Conservation (phyloP, 2,888 invertebrate genomes). For the Eupithecia dodoneata region DNA sequence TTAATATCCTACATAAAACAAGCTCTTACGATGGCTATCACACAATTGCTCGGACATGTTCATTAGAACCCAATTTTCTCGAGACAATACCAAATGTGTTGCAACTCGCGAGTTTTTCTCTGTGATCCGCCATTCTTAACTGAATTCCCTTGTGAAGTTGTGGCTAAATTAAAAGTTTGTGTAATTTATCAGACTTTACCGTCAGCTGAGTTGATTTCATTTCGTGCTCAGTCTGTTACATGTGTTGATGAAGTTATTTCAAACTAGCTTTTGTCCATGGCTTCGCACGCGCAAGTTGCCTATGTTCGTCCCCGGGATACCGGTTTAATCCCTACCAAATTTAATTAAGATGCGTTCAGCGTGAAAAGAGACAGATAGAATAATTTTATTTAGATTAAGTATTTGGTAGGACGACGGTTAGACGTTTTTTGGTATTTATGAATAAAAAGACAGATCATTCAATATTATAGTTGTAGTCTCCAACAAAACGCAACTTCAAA, state of each 20-base stretch:
- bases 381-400: too few relatives aligned
- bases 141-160: slow-evolving; percentile 74
- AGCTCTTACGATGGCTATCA: slow-evolving; percentile 28
- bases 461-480: not conserved
- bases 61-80: slow-evolving; percentile 58
- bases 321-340: too few relatives aligned
- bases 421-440: too few relatives aligned
- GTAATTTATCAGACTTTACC: not conserved
- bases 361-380: too few relatives aligned
- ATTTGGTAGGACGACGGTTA: too few relatives aligned
- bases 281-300: too few relatives aligned
- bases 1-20: not conserved
- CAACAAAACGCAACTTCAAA: not conserved
- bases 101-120: slow-evolving; percentile 72
- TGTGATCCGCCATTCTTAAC: slow-evolving; percentile 66
- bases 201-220: not conserved
- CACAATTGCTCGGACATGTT: slow-evolving; percentile 45
- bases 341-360: too few relatives aligned
- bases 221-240: not conserved
- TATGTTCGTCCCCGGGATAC: too few relatives aligned
- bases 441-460: too few relatives aligned
- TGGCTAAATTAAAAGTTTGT: slow-evolving; percentile 65
- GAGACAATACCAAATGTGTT: slow-evolving; percentile 68
- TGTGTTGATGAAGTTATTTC: too few relatives aligned
- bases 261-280: too few relatives aligned